phyloP scores from a whole-genome alignment of 2,113 vertebrate genomes.

The Sitta europaea region DNA sequence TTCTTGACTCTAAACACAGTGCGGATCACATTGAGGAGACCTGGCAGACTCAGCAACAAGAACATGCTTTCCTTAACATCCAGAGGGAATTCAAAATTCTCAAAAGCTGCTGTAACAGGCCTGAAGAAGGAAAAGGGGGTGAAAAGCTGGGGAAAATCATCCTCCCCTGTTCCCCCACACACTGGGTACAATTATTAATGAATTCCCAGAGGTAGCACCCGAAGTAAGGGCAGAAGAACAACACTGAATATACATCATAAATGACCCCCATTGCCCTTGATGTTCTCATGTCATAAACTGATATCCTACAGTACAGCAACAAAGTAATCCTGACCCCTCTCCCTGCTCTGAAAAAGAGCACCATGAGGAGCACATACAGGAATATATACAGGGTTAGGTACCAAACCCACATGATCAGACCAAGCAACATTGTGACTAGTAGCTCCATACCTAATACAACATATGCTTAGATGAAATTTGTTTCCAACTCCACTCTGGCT shows the following conservation, averaged over 20 bases:
- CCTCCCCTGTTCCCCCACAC: neutral
- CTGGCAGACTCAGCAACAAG: neutral
- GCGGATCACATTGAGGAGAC: neutral
- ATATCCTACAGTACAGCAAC: neutral
- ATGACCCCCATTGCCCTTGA: neutral
- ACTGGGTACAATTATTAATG: neutral
- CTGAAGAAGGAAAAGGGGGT: neutral
- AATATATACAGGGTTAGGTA: neutral
- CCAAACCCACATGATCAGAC: neutral
- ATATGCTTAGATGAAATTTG: neutral
- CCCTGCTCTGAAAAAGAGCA: neutral
- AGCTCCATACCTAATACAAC: neutral
- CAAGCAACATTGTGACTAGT: neutral
- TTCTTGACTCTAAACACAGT: neutral
- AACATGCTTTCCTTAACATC: neutral
- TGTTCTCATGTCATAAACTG: neutral
- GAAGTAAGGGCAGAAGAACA: neutral
- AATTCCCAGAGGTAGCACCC: neutral
- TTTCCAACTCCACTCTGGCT: neutral
- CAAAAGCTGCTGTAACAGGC: neutral
- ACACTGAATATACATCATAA: neutral
- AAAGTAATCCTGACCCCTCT: neutral
- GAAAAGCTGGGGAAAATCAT: neutral
- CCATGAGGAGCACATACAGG: neutral
- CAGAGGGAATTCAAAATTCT: neutral